Evolutionary conservation across 2,888 invertebrate species (phyloP), one percentile per base, ranked within the genome.

Genomic region (Pandemis heparana): DNA sequence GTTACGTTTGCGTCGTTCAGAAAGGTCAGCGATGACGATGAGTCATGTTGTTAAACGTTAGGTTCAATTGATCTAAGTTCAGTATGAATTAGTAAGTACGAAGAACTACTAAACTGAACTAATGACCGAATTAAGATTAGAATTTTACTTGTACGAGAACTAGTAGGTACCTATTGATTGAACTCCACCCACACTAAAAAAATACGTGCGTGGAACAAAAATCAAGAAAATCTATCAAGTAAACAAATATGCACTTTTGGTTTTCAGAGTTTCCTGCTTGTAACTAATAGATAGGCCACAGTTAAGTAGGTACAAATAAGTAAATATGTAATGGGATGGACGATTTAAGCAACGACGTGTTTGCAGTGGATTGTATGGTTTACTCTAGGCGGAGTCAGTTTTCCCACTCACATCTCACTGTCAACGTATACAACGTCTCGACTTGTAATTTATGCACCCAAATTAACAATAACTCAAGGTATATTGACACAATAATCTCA

Each of bases 401-500:
- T 32, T 23, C 32, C 8, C 23, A 16, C 23, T 46, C 38, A 12
- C n/a, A 48, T 16, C 23, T 32, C 48, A 23, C 39, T 70, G 43
- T 23, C 56, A 60, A 48, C 51, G 56, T 12, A 32, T 32, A 4
- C 23, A 32, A 46, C n/a, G 10, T 1, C 43, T 53, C 23, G 16
- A 14, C 60, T 66, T 53, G 18, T 63, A 39, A 67, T 61, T 67
- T 68, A 61, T 53, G 64, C 23, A 67, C 56, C 41, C 16, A 18
- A 53, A 56, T 56, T 46, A 67, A 41, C 66, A 65, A 74, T 69
- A 74, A 62, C 68, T 53, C 41, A 64, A 73, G 59, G 68, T 68
- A 51, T 74, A 74, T 74, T 70, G 69, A 65, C 69, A 70, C 71
- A 75, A 70, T 75, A 77, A 77, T 75, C 64, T 69, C 67, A 71